Evolutionary conservation across 2,113 vertebrate genomes (phyloP).

Genomic region (Puffinus mauretanicus): DNA sequence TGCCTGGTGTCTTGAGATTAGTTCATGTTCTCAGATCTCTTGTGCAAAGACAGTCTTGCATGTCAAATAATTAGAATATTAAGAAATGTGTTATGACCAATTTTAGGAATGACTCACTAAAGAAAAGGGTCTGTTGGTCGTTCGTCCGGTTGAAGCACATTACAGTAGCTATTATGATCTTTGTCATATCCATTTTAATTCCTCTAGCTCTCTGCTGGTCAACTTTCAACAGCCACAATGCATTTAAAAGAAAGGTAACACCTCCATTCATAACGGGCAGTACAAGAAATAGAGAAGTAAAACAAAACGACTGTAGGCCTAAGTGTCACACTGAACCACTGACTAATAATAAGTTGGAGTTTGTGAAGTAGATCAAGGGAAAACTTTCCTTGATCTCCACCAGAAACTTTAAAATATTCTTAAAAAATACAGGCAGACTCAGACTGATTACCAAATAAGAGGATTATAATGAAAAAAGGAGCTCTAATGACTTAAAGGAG

Average conservation of each 20-base stretch:
- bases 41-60: neutral
- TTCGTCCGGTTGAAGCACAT: neutral
- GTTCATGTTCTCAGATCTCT: neutral
- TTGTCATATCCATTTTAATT: neutral
- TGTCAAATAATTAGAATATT: neutral
- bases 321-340: neutral
- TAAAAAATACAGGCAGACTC: conserved; percentile 8
- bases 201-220: neutral
- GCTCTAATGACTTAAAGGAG: conserved; percentile 42
- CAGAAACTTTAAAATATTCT: neutral
- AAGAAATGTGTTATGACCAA: neutral
- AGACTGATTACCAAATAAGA: conserved; percentile 62
- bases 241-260: neutral
- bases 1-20: neutral
- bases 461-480: conserved; percentile 41
- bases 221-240: neutral
- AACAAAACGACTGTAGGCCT: neutral
- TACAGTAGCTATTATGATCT: neutral
- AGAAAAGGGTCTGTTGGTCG: neutral
- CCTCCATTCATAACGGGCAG: neutral
- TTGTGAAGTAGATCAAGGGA: conserved; percentile 34
- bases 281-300: neutral
- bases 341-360: neutral
- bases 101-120: neutral
- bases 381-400: conserved; percentile 49